phyloP scores from a whole-genome alignment of 2,888 invertebrate genomes.

The Nasonovia ribisnigri region DNA sequence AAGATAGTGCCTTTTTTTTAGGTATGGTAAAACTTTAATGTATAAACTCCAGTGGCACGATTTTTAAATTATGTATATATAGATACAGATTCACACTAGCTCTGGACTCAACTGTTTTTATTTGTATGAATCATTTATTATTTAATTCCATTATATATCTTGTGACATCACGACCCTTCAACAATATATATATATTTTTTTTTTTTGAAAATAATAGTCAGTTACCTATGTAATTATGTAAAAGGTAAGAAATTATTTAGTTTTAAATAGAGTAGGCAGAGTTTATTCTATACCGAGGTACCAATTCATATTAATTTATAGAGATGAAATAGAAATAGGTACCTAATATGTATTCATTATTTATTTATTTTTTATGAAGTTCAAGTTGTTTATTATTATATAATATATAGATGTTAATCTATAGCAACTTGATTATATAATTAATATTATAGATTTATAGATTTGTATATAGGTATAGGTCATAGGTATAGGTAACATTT shows the following conservation, averaged over 20 bases:
- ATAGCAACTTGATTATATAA: background rate
- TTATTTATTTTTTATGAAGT: background rate
- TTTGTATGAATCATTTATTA: background rate
- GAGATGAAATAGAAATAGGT: background rate
- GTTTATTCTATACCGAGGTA: background rate
- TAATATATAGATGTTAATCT: background rate
- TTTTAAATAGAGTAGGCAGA: background rate
- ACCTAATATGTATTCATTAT: background rate
- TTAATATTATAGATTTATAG: background rate
- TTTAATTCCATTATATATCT: background rate
- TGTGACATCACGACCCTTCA: no score
- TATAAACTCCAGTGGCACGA: background rate
- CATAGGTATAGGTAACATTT: background rate
- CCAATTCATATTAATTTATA: background rate
- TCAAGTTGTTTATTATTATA: background rate
- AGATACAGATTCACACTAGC: background rate
- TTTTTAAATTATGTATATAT: background rate
- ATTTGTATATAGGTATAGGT: background rate
- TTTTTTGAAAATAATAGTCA: background rate
- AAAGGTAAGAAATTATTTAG: background rate
- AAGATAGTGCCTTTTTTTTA: background rate
- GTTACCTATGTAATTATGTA: background rate
- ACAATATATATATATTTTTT: no score
- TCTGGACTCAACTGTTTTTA: background rate
- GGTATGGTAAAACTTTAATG: background rate